Base-by-base conservation (phyloP, 1,140 invertebrate genomes). In the Drosophila ficusphila region DNA sequence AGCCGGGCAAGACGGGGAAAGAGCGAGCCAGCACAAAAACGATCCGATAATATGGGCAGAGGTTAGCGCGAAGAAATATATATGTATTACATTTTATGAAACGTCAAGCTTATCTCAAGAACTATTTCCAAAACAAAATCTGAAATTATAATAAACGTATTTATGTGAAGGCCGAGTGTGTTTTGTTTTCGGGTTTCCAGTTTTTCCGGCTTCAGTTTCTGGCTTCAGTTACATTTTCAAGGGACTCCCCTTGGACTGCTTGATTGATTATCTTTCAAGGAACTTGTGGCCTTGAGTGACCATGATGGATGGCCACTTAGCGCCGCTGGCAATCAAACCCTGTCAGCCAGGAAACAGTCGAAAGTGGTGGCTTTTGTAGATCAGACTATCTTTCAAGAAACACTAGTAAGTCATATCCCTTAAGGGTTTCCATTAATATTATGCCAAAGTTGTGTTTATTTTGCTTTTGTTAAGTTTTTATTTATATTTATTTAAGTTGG, bases 111-210 rank as follows among this genome's bases (percentile, higher is more conserved):
- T 89, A 89, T 88, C 83, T 85, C 85, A 83, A 85, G 47, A 85
- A 85, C 76, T 85, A 89, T 89, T 89, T 86, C 81, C 73, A 76
- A 88, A 81, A 42, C 62, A 85, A 68, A 85, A 72, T 85, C 81
- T 88, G 61, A 76, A 86, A 81, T 73, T 86, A 83, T 83, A 89
- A 89, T 89, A 89, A 89, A 89, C 67, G 85, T 89, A 89, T 89
- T 89, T 89, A 89, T 89, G 85, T 89, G 85, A 79, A 69, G 68
- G 5, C 19, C 38, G 16, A 2, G n/a, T 46, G 48, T 31, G 3
- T 73, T 27, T 42, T 36, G 8, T 21, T 4, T 2, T 9, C 21
- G 7, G 14, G 9, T 19, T 8, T 12, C 19, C 12, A 0, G 18
- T 9, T 12, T 2, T 9, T 18, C 9, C 2, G 18, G 2, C 21